Base-by-base conservation (phyloP, 2,888 invertebrate species). In the Bembecia ichneumoniformis region DNA sequence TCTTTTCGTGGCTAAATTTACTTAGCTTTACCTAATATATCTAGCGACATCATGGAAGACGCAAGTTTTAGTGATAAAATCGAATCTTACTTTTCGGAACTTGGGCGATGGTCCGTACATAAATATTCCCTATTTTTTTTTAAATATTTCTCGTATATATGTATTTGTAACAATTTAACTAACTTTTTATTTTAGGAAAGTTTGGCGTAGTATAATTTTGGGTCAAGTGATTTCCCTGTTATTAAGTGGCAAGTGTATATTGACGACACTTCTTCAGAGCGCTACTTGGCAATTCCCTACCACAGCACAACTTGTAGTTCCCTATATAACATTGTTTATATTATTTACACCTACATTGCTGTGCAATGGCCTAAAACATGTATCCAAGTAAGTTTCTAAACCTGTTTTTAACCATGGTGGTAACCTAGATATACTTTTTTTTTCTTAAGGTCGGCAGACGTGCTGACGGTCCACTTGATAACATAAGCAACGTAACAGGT, bases 251-350 rank as follows among this genome's bases (percentile, higher is more conserved):
- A 93, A 94, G 68, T 95, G 93, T 64, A 90, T 93, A 48, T 77
- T 92, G 58, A 93, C 92, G 55, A 92, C 93, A 59, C 80, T 91
- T 56, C 89, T 94, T 48, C 92, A 92, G 64, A 90, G 91, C 60
- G 88, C 90, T 54, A 90, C 91, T 55, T 90, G 91, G 65, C 90
- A 94, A 52, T 90, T 92, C 57, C 90, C 94, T 28, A 94, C 94
- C 7, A 93, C 94, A 58, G 94, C 92, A 47, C 96, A 96, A 79
- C 91, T 92, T 58, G 91, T 96, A 63, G 89, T 93, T 47, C 94
- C 94, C 65, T 96, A 96, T 72, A 86, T 92, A 58, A 87, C 93
- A 56, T 88, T 96, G 58, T 92, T 93, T 64, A 82, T 94, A 60
- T 89, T 94, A 54, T 96, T 93, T 71, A 92, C 93, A 46, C 92